Evolutionary conservation across 2,797 vertebrate genomes (phyloP), one percentile per base, ranked within the genome.

Genomic region (Pseudochaenichthys georgianus): DNA sequence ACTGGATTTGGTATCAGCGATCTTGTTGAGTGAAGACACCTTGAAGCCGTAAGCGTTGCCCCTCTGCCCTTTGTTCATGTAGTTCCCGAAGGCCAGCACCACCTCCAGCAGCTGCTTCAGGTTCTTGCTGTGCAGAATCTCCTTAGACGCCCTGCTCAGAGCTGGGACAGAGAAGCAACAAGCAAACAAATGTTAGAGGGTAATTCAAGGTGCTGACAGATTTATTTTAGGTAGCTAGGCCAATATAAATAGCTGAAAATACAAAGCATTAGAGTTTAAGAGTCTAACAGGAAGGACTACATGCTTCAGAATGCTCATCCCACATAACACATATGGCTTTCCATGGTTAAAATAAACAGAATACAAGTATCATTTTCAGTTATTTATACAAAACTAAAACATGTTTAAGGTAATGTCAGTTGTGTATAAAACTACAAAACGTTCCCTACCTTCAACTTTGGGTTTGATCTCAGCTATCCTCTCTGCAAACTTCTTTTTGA

Each of bases 401-500:
- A 6, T 31, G 3, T 34, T n/a, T 45, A 13, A 23, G 31, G 61
- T 23, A 11, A 51, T 28, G 3, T 23, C 21, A 28, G 16, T 4
- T 0, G 5, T 71, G n/a, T 61, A 6, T 51, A 3, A 62, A 72
- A 70, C 5, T 41, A 28, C 28, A 7, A 48, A 38, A 57, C 10
- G 68, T 52, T 28, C 23, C 86, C 41, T 64, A 97, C 98, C 98
- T 96, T 99, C 98, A 70, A 99, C 96, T 95, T 99, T 99, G 81
- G 98, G 98, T 89, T 99, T 99, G 77, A 98, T 95, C 93, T 99
- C 98, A 13, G 96, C 96, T 88, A 99, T 96, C 83, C 98, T 96
- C 92, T 99, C 98, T 15, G 98, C 96, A 95, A 99, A 99, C 94
- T 99, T 99, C 95, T 99, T 99, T 85, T 99, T 99, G 93, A 99